phyloP scores from a whole-genome alignment of 2,888 invertebrate species.

The Lasioglossum lativentre region DNA sequence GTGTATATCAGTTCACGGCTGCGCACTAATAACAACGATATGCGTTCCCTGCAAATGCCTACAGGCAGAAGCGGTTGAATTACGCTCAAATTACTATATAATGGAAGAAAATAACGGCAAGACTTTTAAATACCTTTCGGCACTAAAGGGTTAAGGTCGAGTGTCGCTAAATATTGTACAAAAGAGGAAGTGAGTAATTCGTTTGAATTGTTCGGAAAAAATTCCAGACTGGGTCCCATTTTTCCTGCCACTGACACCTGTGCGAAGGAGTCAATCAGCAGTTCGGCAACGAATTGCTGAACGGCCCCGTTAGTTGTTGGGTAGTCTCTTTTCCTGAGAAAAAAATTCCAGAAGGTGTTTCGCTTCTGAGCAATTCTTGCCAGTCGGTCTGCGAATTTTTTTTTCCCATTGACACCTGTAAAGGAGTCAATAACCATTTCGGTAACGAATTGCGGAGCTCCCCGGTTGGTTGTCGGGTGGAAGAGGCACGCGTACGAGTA shows the following conservation, averaged over 20 bases:
- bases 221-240: neutral
- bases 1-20: too few relatives aligned
- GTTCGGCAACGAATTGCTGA: neutral
- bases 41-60: too few relatives aligned
- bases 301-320: neutral
- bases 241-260: neutral
- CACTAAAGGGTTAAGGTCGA: too few relatives aligned
- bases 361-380: neutral
- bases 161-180: neutral
- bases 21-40: too few relatives aligned
- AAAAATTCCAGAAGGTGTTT: neutral
- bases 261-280: neutral
- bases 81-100: too few relatives aligned
- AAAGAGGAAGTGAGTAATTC: neutral
- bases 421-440: neutral
- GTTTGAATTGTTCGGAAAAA: neutral
- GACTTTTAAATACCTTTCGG: too few relatives aligned
- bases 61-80: too few relatives aligned
- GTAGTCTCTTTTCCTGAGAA: neutral
- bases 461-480: neutral
- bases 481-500: constrained; percentile 3
- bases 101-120: too few relatives aligned
- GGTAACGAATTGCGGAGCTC: neutral
- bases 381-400: neutral
- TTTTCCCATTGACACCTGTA: neutral